Conservation (phyloP, 1,140 invertebrate species). For the Ceratosolen solmsi region DNA sequence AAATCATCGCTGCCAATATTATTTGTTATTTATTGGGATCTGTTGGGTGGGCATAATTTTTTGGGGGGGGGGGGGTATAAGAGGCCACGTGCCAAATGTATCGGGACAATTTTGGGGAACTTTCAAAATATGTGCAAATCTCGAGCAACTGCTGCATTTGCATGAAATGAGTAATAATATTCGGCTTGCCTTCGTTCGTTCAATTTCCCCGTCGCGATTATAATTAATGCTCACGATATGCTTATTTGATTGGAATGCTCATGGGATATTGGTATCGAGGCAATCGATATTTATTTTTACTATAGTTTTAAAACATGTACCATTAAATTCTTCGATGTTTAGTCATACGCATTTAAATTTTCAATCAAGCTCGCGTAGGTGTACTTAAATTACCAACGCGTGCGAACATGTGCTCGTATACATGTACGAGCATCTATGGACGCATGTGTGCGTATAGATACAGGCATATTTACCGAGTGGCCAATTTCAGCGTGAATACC, state of each 20-base stretch:
- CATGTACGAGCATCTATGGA: too few species aligned
- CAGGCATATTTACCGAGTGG: background rate
- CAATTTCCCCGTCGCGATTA: background rate
- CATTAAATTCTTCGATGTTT: conserved; percentile 23
- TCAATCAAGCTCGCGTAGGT: background rate
- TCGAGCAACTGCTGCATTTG: too few species aligned
- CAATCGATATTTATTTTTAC: background rate
- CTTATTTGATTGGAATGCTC: background rate
- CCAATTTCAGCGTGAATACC: background rate
- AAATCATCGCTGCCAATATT: too few species aligned
- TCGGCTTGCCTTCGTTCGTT: too few species aligned
- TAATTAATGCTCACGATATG: background rate
- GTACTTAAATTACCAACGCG: background rate
- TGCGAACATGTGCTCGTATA: background rate
- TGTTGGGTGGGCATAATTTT: too few species aligned
- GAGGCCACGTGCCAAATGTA: too few species aligned
- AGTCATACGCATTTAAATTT: conserved; percentile 23
- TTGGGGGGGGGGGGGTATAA: too few species aligned
- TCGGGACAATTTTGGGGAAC: too few species aligned
- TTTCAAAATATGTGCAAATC: too few species aligned
- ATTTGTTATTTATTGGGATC: too few species aligned
- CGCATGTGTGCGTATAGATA: too few species aligned
- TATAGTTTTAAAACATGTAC: conserved; percentile 23
- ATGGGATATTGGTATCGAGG: background rate
- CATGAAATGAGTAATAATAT: too few species aligned